Evolutionary conservation across 1,140 invertebrate genomes (phyloP).

Genomic region (Campodea augens): DNA sequence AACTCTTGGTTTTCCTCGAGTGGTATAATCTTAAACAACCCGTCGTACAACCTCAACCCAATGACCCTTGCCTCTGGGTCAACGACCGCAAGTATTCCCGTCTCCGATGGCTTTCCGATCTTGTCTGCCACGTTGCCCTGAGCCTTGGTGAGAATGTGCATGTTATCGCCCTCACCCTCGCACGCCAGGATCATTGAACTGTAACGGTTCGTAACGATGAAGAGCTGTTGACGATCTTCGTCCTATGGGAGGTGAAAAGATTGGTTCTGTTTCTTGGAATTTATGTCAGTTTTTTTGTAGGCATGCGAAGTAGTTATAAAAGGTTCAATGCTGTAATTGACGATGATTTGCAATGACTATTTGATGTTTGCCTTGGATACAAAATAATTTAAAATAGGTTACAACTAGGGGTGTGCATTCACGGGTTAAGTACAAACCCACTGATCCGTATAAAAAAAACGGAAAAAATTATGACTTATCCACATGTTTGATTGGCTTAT

Average conservation of each 20-base stretch:
- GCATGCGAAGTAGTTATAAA: too few species aligned
- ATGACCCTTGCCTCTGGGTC: constrained; percentile 90
- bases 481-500: too few species aligned
- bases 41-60: constrained; percentile 87
- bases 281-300: too few species aligned
- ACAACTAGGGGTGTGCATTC: too few species aligned
- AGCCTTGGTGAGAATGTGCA: constrained; percentile 87
- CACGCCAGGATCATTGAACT: constrained; percentile 97
- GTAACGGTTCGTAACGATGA: constrained; percentile 80
- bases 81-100: constrained; percentile 84
- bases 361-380: background rate
- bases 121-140: constrained; percentile 89
- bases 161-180: constrained; percentile 43
- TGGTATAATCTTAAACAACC: constrained; percentile 89
- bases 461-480: too few species aligned
- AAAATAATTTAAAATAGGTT: background rate
- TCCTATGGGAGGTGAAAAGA: constrained; percentile 37
- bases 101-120: constrained; percentile 77
- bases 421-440: too few species aligned
- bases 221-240: constrained; percentile 83
- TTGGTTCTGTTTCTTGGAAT: too few species aligned
- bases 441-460: too few species aligned
- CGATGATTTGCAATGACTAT: background rate
- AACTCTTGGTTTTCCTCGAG: constrained; percentile 81
- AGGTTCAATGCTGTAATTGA: background rate